Evolutionary conservation across 2,888 invertebrate genomes (phyloP), one percentile per base, ranked within the genome.

Genomic region (Onchidella celtica): DNA sequence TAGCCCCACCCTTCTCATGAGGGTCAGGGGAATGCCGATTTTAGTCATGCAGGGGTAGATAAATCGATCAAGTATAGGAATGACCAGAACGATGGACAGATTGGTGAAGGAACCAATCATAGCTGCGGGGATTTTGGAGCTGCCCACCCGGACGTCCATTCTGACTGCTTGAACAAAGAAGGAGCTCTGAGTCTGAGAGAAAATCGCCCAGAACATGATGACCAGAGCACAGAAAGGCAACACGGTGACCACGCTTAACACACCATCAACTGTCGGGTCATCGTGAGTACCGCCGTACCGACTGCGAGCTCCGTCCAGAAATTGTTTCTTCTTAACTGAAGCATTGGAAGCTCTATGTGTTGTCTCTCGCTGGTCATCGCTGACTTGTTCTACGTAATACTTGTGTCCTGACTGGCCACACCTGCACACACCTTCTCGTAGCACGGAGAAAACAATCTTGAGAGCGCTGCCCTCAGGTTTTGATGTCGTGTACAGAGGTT

Each of bases 61-160:
- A 9, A 87, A 66, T 27, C 86, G 74, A 84, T 91, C 92, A 79
- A 92, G 87, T 36, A 92, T 84, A 2, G 92, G 92, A 29, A 91
- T 89, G 11, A 91, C 87, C 21, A 91, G 77, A 27, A 91, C 82
- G 72, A 92, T 90, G 34, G 90, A 89, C 40, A 89, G 74, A 11
- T 89, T 90, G 82, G 91, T 90, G 84, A 92, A 91, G 21, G 91
- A 85, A 77, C 90, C 90, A 34, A 92, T 83, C n/a, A 89, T 87
- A 6, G 91, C 91, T 6, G 89, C 91, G 9, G 92, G 92, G 59
- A 91, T 85, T 17, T 73, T 76, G 36, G 87, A 83, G 0, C 79
- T 77, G 0, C 88, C 89, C 0, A 91, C 77, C 9, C 84, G 75
- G 0, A 90, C 87, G 76, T 90, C 85, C 90, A 92, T 89, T 11